Base-by-base conservation (phyloP, 2,113 vertebrate species). In the Petaurus breviceps region DNA sequence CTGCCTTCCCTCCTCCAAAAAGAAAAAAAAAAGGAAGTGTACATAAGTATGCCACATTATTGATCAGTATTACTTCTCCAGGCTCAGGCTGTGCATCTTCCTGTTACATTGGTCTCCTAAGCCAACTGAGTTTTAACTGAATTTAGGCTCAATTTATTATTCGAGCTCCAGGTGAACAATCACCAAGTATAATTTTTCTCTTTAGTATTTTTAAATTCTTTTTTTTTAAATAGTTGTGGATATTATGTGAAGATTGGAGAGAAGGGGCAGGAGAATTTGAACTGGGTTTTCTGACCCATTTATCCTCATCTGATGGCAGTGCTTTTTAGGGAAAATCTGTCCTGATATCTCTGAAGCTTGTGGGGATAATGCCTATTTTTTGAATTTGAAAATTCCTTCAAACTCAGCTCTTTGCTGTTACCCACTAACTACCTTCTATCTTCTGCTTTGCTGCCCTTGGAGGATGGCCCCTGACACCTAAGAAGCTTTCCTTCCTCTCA, bases 321-420 rank as follows among this genome's bases (percentile, higher is more conserved):
- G 3, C n/a, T 91, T 8, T 95, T 95, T 96, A 43, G 37, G 95
- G 92, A 94, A 68, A 96, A n/a, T 96, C 25, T 97, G 22, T 93
- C 95, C 91, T 61, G 28, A 90, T 50, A 51, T 93, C 61, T 92
- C 61, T 23, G 90, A 95, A 91, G 37, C 54, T 94, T 77, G 51
- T 93, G 95, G 89, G 47, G 51, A 51, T 96, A 90, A 91, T 95
- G 95, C 47, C 57, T 93, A 50, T 95, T 94, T 89, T 97, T 97
- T 96, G n/a, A 84, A 84, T 43, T 43, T 22, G 68, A 84, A 84
- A 84, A 84, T 23, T 43, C n/a, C 19, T 84, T 84, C 68, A 84
- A 68, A 97, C 84, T 51, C 43, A 77, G 3, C 54, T 95, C 90
- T 77, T 84, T 96, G 6, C 31, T 55, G 31, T 92, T 61, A 91